A percentile compares a stretch with the other conserved stretches of the same genome.
phyloP scores from a whole-genome alignment of 2,888 invertebrate species.

The Conomelus anceps region DNA sequence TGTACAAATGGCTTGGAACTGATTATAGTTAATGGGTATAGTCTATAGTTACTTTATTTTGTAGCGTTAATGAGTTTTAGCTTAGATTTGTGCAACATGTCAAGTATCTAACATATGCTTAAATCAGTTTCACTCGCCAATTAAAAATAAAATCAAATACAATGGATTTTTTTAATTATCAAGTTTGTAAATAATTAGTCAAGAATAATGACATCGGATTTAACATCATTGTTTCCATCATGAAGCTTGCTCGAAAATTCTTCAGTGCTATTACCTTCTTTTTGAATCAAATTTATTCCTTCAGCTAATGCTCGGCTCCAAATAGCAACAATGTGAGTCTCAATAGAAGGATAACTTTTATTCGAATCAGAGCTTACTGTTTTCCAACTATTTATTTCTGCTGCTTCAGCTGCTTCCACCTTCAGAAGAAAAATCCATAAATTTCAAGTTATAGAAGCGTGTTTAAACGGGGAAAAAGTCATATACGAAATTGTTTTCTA shows the following conservation, averaged over 20 bases:
- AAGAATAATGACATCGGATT: neutral
- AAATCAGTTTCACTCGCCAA: neutral
- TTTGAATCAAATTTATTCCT: neutral
- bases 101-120: too few species aligned
- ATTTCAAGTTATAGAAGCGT: too few species aligned
- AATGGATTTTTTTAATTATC: neutral
- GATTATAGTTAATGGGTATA: too few species aligned
- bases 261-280: neutral
- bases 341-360: neutral
- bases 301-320: neutral
- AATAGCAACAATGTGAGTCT: neutral
- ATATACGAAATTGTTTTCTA: too few species aligned
- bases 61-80: too few species aligned
- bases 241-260: neutral
- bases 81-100: too few species aligned
- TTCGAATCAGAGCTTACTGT: neutral
- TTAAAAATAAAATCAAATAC: neutral
- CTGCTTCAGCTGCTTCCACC: conserved; percentile 13
- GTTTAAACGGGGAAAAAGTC: too few species aligned
- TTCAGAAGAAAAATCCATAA: neutral
- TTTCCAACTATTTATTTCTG: neutral
- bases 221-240: neutral
- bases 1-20: too few species aligned
- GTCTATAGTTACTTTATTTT: too few species aligned
- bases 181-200: neutral